Evolutionary conservation across 2,797 vertebrate species (phyloP).

Genomic region (Chanos chanos): DNA sequence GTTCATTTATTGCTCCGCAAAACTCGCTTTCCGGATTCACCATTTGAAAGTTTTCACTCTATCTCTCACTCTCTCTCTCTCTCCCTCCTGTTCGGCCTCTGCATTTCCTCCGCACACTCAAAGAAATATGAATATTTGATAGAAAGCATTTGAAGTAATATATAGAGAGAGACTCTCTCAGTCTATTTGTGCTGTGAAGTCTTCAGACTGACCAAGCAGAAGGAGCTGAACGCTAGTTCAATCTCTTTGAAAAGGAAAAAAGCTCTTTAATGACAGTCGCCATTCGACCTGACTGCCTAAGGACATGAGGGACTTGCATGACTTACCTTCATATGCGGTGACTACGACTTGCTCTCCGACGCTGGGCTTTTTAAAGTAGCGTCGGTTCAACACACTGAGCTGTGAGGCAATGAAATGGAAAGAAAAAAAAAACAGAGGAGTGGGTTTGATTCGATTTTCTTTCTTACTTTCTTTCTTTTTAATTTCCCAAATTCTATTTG

Average conservation of each 20-base stretch:
- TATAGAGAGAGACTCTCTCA: conserved; percentile 42
- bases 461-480: no score
- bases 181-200: conserved; percentile 45
- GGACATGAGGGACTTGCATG: no score
- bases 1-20: conserved; percentile 50
- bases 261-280: no score
- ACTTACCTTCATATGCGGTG: no score
- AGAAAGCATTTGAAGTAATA: conserved; percentile 55
- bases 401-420: no score
- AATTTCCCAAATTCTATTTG: no score
- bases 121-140: conserved; percentile 77
- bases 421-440: no score
- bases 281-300: neutral
- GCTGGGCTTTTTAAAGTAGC: no score
- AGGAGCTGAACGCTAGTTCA: conserved; percentile 25
- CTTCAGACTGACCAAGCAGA: conserved; percentile 42
- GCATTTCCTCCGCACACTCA: conserved; percentile 73
- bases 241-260: no score
- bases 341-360: no score
- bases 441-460: no score
- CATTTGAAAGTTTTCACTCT: conserved; percentile 17
- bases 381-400: no score
- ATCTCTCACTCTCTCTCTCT: conserved; percentile 34
- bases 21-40: conserved; percentile 39
- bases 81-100: conserved; percentile 65